Evolutionary conservation across 2,113 vertebrate species (phyloP).

Genomic region (human (Homo sapiens)): DNA sequence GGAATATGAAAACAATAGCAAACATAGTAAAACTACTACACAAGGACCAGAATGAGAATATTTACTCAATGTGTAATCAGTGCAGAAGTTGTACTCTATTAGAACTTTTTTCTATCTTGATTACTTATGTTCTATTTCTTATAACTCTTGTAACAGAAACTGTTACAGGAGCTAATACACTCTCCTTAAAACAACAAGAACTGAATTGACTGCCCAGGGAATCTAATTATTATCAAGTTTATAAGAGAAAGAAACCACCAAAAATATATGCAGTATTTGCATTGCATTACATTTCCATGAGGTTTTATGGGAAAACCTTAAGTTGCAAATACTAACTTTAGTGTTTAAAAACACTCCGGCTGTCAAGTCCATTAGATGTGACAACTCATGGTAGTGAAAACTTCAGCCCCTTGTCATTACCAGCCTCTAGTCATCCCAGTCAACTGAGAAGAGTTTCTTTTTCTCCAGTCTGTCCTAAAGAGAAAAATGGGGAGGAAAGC

Average conservation of each 20-base stretch:
- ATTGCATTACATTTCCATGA: neutral
- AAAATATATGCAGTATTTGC: neutral
- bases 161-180: neutral
- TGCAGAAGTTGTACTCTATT: neutral
- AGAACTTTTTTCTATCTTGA: neutral
- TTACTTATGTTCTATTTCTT: neutral
- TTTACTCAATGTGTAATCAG: neutral
- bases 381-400: neutral
- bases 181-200: neutral
- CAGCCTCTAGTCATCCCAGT: neutral
- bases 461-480: neutral
- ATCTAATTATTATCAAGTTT: neutral
- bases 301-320: neutral
- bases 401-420: neutral
- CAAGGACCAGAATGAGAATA: too few relatives aligned
- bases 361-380: neutral
- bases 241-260: neutral
- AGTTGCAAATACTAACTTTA: neutral
- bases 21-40: neutral
- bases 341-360: neutral
- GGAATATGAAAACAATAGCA: neutral
- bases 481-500: neutral
- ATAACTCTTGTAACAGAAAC: neutral
- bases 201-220: neutral
- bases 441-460: neutral